Percentiles rank a stretch among this genome's conserved stretches.
phyloP scores from a whole-genome alignment of 2,888 invertebrate species.

The Cenopis cana region DNA sequence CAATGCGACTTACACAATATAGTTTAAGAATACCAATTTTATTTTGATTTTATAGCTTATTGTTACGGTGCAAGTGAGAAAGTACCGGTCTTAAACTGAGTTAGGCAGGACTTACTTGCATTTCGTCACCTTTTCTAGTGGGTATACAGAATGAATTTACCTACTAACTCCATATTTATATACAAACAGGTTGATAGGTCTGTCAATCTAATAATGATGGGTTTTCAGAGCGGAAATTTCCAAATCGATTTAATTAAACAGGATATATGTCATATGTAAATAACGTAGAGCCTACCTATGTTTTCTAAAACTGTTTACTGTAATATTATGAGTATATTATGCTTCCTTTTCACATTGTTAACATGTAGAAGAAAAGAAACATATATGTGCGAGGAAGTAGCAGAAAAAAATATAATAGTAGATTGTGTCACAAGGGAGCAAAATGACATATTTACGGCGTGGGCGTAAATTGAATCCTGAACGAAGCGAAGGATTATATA shows the following conservation, averaged over 20 bases:
- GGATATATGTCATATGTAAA: no score
- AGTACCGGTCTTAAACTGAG: not conserved
- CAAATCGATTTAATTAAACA: no score
- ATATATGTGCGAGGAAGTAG: slow-evolving; percentile 3
- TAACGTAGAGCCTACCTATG: no score
- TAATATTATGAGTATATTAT: not conserved
- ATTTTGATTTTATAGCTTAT: slow-evolving; percentile 23
- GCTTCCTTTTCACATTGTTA: slow-evolving; percentile 6
- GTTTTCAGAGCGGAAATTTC: no score
- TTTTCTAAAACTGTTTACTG: no score
- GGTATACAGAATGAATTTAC: not conserved
- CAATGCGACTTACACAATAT: slow-evolving; percentile 6
- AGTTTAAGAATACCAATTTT: not conserved
- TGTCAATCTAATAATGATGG: no score
- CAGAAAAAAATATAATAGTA: slow-evolving; percentile 31
- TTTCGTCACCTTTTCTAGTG: not conserved
- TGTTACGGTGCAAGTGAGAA: not conserved
- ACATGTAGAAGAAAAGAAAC: slow-evolving; percentile 25
- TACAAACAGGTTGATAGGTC: no score
- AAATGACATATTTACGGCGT: no score
- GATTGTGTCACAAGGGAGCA: no score
- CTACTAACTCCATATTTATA: no score
- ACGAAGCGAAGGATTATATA: no score
- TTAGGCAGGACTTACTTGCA: not conserved
- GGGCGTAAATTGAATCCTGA: no score